Evolutionary conservation across 2,113 vertebrate species (phyloP).

Genomic region (Dinomys branickii): DNA sequence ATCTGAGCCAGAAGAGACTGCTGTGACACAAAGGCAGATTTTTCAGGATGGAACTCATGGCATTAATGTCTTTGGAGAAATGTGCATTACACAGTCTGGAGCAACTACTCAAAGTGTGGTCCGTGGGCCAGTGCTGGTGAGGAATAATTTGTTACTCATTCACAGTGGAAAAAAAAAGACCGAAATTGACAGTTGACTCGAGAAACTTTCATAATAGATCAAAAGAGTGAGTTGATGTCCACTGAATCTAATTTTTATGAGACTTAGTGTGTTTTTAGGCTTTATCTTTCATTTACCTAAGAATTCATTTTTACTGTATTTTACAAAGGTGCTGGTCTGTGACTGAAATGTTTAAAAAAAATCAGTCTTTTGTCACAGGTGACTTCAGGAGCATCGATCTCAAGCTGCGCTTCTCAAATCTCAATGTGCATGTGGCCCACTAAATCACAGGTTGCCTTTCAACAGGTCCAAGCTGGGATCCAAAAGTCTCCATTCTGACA

Average conservation of each 20-base stretch:
- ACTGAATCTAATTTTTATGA: background rate
- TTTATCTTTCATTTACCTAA: slow-evolving; percentile 9
- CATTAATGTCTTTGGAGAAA: background rate
- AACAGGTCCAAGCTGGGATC: background rate
- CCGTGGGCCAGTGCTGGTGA: background rate
- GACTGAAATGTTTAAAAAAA: background rate
- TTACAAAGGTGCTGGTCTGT: background rate
- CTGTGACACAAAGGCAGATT: background rate
- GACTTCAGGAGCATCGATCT: background rate
- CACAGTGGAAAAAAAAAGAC: background rate
- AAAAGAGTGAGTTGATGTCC: background rate
- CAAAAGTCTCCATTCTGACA: background rate
- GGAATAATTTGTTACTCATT: background rate
- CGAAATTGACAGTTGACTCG: background rate
- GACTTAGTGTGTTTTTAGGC: background rate
- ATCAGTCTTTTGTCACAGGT: background rate
- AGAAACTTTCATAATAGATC: background rate
- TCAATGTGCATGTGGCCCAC: accelerated
- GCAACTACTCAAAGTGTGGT: background rate
- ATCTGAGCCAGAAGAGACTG: background rate
- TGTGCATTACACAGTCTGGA: background rate
- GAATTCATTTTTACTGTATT: background rate
- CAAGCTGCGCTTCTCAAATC: background rate
- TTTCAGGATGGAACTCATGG: background rate
- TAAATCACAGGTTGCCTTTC: background rate